A percentile compares a stretch with the other conserved stretches of the same genome.
These are phyloP conservation scores for Thalassarche chlororhynchos DNA, from an alignment of 2,113 vertebrate genomes.

Conservation along the genomic window DNA sequence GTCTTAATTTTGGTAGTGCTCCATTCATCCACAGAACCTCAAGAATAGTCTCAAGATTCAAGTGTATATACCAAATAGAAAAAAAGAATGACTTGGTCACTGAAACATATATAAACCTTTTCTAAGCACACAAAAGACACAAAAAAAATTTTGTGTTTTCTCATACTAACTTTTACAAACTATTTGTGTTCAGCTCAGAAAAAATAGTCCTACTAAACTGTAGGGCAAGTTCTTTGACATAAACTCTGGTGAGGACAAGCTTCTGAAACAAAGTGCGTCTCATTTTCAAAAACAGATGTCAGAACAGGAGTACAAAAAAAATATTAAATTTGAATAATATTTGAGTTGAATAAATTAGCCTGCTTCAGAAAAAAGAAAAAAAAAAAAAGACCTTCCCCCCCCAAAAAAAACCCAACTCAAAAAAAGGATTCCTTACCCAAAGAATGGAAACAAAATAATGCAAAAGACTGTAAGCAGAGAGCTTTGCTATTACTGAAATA, in stretches of 20 bases:
- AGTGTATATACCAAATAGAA: not conserved
- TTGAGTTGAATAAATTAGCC: not conserved
- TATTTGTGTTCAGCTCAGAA: not conserved
- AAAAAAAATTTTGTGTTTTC: not conserved
- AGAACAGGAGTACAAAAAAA: not conserved
- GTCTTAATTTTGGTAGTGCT: not conserved
- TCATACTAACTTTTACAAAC: not conserved
- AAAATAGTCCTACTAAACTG: not conserved
- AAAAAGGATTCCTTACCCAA: not conserved
- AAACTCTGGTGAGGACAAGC: not conserved
- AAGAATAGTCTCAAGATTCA: not conserved
- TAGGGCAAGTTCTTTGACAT: not conserved
- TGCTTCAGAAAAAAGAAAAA: not conserved
- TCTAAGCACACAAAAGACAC: not conserved
- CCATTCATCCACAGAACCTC: not conserved
- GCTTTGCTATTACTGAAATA: not conserved
- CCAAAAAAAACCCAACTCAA: not conserved
- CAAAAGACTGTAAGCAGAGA: not conserved
- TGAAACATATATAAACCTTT: not conserved
- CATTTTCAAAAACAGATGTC: not conserved
- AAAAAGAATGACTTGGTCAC: fast-evolving
- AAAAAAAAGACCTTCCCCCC: fast-evolving
- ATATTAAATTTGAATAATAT: not conserved
- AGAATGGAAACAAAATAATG: not conserved
- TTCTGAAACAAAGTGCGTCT: not conserved